Evolutionary conservation across 2,888 invertebrate genomes (phyloP), one percentile per base, ranked within the genome.

Genomic region (Lasiommata megera): DNA sequence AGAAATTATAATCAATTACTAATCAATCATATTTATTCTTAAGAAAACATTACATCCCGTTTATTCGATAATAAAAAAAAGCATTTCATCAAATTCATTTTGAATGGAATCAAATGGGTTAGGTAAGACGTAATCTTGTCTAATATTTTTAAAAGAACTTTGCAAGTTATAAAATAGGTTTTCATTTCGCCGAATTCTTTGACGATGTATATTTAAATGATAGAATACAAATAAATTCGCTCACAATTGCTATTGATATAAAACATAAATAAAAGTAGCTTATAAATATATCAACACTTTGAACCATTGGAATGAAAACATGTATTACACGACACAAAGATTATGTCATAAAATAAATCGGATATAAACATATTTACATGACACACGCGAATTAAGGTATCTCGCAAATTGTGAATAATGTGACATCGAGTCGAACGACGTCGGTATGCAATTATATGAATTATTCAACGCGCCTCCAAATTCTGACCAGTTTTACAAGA

Each of bases 331-430:
- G 54, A 44, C 37, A 41, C 50, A n/a, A 18, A 23, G 48, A 56
- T 60, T 56, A 43, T n/a, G n/a, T 48, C 52, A 47, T 60, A 38
- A 56, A 29, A 36, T 56, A 60, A 60, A 60, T 56, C 48, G 43
- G 34, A 56, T 58, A 58, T 58, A 55, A 58, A 65, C 64, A 50
- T 62, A 62, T 58, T 62, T 59, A 57, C 56, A 61, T 59, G 67
- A 66, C 67, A 68, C 64, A 66, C 59, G 52, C 50, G 71, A 71
- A 80, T 78, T 76, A 80, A 74, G 73, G 74, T 79, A 77, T 80
- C 72, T 74, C 66, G 71, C 71, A 84, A 84, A 84, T 84, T 83
- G 78, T 76, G 78, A 84, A 83, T 84, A 81, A 84, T 84, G 81
- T 76, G 80, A 79, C 74, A 79, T 80, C 77, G 80, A 72, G 70